Percentiles rank a stretch among this genome's conserved stretches.
These are phyloP conservation scores for Lasioglossum lativentre DNA, from an alignment of 2,888 invertebrate genomes.

Conservation along the genomic window DNA sequence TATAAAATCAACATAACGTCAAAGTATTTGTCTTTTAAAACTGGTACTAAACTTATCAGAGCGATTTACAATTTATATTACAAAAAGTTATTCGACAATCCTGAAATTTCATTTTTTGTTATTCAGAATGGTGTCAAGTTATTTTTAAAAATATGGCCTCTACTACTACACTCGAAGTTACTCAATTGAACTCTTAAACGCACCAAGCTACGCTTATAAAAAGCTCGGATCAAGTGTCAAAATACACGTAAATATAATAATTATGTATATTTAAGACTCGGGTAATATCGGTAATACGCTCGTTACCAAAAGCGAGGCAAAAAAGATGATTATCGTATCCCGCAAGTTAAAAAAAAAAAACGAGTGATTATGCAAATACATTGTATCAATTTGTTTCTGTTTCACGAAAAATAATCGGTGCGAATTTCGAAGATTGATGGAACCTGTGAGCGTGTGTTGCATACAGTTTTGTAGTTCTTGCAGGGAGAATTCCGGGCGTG, in stretches of 20 bases:
- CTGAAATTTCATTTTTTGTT: too few relatives aligned
- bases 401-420: conserved; percentile 31
- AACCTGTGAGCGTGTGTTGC: conserved; percentile 7
- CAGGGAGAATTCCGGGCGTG: background rate
- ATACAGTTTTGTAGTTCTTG: conserved; percentile 26
- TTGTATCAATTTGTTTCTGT: conserved; percentile 24
- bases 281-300: background rate
- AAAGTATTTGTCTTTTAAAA: too few relatives aligned
- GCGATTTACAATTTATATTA: background rate
- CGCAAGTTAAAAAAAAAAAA: background rate
- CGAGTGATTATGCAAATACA: conserved; percentile 44
- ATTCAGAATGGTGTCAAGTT: too few relatives aligned
- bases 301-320: background rate
- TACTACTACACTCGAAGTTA: too few relatives aligned
- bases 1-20: too few relatives aligned
- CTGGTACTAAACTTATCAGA: background rate
- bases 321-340: background rate
- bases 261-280: background rate
- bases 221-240: background rate
- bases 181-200: background rate
- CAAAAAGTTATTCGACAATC: background rate
- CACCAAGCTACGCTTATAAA: background rate
- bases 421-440: conserved; percentile 40
- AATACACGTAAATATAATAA: background rate
- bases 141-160: too few relatives aligned